Percentiles rank a stretch among this genome's conserved stretches.
Evolutionary conservation across 2,797 vertebrate species (phyloP).

Genomic region (Rhadinocentrus ornatus): DNA sequence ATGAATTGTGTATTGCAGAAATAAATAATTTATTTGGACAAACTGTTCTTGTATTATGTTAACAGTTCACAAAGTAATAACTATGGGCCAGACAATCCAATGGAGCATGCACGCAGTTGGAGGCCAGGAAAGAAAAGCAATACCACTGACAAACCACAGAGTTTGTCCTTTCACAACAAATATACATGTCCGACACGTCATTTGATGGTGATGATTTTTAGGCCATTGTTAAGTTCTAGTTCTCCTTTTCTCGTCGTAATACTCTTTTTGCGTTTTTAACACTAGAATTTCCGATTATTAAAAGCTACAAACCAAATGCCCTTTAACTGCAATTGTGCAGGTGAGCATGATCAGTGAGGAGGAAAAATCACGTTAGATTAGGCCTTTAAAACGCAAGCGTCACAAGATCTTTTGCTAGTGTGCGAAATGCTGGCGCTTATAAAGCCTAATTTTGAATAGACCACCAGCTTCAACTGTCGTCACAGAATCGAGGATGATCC

Average conservation of each 20-base stretch:
- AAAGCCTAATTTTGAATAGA: conserved; percentile 31
- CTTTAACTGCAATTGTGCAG: background rate
- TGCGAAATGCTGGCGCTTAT: too few species aligned
- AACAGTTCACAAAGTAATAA: conserved; percentile 10
- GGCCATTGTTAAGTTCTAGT: background rate
- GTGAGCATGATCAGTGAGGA: too few species aligned
- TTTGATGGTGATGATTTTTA: background rate
- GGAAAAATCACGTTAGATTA: background rate
- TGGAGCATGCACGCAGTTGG: conserved; percentile 72
- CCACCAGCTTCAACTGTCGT: conserved; percentile 25
- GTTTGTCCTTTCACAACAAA: conserved; percentile 70
- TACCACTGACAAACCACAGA: conserved; percentile 42
- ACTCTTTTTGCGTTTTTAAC: too few species aligned
- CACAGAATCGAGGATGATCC: background rate
- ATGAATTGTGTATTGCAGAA: conserved; percentile 56
- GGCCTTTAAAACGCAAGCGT: background rate
- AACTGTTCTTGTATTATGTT: conserved; percentile 29
- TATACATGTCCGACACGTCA: background rate
- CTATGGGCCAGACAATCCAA: conserved; percentile 9
- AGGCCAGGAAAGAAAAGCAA: conserved; percentile 45
- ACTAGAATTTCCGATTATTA: too few species aligned
- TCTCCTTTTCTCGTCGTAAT: too few species aligned
- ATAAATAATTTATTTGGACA: conserved; percentile 47
- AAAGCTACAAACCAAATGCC: background rate
- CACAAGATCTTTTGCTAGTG: background rate